Base-by-base conservation (phyloP, 1,140 invertebrate species). In the Proctacanthus coquilletti region DNA sequence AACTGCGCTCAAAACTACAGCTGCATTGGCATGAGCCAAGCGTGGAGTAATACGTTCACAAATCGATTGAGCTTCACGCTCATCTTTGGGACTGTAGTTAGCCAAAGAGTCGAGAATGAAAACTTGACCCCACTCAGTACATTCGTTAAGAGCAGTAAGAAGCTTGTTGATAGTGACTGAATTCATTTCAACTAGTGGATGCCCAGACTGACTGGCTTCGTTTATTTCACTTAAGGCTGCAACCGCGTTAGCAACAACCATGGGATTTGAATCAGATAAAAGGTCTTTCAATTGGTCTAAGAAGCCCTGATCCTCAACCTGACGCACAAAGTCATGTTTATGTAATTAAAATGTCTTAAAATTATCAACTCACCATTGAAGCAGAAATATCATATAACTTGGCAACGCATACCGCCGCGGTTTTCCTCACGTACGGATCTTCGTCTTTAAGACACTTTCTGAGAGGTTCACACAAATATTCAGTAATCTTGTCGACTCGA, bases 231-330 rank as follows among this genome's bases (percentile, higher is more conserved):
- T 94, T 3, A 99, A 71, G 4, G 96, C 93, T 20, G 95, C 96
- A 0, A 99, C 96, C 4, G 96, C 95, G 69, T 99, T 99, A 11
- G 96, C 95, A 13, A 99, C 94, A 18, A 98, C 95, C 96, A 99
- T 99, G n/a, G 96, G 96, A 70, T 99, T 99, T 0, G 94, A 98
- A 65, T 99, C 96, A 17, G 91, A 96, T 6, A 99, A 63, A 21
- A 99, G 65, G 65, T 99, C 95, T 60, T 93, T 94, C 10, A 99
- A 64, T 48, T 95, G 86, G 63, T 98, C 95, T 25, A 98, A 68
- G 62, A 99, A 99, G 10, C 95, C 96, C 71, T 98, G 86, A 50
- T 60, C 57, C 39, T 60, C 57, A 18, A 60, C 43, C 43, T 45
- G 21, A n/a, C 17, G 6, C 14, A 8, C 23, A 25, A 2, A 20